Base-by-base conservation (phyloP, 2,113 vertebrate genomes). In the Meriones unguiculatus region DNA sequence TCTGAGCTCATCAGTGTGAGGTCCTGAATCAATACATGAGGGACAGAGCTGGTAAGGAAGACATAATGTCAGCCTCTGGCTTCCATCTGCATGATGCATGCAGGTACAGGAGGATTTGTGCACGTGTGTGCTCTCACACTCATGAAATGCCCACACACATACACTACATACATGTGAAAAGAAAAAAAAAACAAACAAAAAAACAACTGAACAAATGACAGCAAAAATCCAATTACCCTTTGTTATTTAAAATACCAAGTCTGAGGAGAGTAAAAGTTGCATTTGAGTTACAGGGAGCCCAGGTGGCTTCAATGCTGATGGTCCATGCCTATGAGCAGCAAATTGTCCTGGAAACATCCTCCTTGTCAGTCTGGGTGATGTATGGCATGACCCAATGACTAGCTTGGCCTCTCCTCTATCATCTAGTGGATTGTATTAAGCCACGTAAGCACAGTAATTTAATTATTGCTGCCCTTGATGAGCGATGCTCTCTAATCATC, bases 391-490 rank as follows among this genome's bases (percentile, higher is more conserved):
- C 41, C 25, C 52, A 78, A 0, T 67, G 80, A 65, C 52, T 72
- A 86, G 38, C 8, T 90, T 25, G 15, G 69, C 52, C 64, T 94
- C 0, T 0, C 32, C 78, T 82, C 92, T 69, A 9, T 80, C 81
- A 90, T 35, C 87, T 41, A 38, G 77, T 32, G 57, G 59, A 57
- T 87, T 93, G 67, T 52, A 78, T 7, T 62, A 78, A 94, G 85
- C 38, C 30, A 38, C 5, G 7, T 2, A 81, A 75, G 13, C 41
- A 65, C 62, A 81, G 72, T 94, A 70, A 89, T 91, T 97, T 95
- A 98, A 97, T 97, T 97, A 90, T 76, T 73, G 59, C 75, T 35
- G 7, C 89, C 54, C 62, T 86, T 54, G 70, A 54, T 89, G 72
- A 72, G 38, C 59, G 70, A 94, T 35, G 30, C 18, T 91, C 84